These are phyloP conservation scores for Nasonia vitripennis DNA, from an alignment of 1,140 invertebrate species.

Conservation along the genomic window DNA sequence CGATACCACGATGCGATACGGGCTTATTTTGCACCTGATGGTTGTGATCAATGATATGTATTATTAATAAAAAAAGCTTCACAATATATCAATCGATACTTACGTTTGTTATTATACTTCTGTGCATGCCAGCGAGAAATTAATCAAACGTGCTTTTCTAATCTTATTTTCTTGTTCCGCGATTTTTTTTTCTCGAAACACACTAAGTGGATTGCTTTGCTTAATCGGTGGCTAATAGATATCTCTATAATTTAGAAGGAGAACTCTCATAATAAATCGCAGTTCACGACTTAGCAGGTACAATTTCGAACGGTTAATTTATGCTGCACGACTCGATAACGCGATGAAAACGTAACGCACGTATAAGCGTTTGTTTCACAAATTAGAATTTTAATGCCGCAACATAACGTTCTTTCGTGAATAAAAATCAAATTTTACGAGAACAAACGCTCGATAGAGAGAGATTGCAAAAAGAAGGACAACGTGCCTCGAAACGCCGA, in stretches of 20 bases:
- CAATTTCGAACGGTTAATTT: background rate
- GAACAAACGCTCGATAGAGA: background rate
- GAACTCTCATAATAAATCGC: background rate
- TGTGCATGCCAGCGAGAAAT: background rate
- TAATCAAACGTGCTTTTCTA: background rate
- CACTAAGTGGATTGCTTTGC: background rate
- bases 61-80: too few species aligned
- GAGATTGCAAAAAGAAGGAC: background rate
- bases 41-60: too few species aligned
- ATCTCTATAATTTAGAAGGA: background rate
- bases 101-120: background rate
- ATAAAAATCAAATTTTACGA: too few species aligned
- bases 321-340: background rate
- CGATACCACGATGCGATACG: background rate
- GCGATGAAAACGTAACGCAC: background rate
- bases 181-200: background rate
- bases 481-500: background rate
- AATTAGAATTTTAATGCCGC: too few species aligned
- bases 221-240: background rate
- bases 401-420: background rate
- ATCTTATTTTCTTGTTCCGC: constrained; percentile 9
- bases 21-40: too few species aligned
- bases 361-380: background rate
- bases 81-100: too few species aligned
- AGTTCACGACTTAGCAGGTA: background rate